Evolutionary conservation across 2,888 invertebrate species (phyloP), one percentile per base, ranked within the genome.

Genomic region (Empis livida): DNA sequence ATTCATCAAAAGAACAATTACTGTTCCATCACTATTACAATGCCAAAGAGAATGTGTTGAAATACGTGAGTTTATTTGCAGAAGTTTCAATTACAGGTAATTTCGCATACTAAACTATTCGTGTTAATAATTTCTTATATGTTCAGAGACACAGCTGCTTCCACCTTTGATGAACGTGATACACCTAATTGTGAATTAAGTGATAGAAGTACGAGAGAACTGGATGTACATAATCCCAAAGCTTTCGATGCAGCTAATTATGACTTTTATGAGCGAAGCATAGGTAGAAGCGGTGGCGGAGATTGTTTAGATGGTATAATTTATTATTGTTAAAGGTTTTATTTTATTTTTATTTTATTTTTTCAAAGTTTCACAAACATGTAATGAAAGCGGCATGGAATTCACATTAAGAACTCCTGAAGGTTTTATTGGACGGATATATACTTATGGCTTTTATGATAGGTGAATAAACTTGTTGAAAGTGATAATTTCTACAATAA

Each of bases 361-460:
- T 47, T n/a, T n/a, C n/a, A 59, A 42, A 91, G 91, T 92, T 45
- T 85, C 85, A 45, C 91, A 92, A 77, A 82, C 87, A 2, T 92
- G 92, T 67, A 90, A 86, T 59, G 90, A 91, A 71, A 91, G 92
- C 62, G 92, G 91, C 2, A 93, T 93, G 91, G 91, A 91, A 64
- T 92, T 93, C 62, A 90, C 89, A 0, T 72, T 93, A 45, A 75
- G 85, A 51, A 85, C 91, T 0, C 88, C 89, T 1, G 91, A 91
- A 74, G 87, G 86, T 10, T 93, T 92, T 66, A 79, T 84, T 55
- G 92, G 92, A 3, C 74, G 92, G 45, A 91, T 93, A 66, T 93
- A 92, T 66, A 88, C 91, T 0, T 89, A 92, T 59, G 91, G 91
- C 2, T 91, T 83, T 67, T 93, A 92, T 63, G 91, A 92, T 61